Conservation (phyloP, 2,797 vertebrate genomes). For the Somateria mollissima region DNA sequence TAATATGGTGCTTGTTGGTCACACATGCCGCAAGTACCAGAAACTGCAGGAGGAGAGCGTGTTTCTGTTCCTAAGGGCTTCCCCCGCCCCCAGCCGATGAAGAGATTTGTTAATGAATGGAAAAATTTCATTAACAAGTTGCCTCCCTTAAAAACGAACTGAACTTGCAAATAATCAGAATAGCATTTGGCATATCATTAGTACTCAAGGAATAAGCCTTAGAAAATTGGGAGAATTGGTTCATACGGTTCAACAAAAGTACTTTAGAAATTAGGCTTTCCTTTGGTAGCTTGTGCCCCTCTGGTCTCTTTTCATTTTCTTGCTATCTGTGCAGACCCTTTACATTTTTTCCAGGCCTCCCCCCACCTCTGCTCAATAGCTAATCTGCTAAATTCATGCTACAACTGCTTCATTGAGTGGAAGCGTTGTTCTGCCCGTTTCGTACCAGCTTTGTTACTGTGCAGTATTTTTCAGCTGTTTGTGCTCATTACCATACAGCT, state of each 20-base stretch:
- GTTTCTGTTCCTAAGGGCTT: constrained; percentile 50
- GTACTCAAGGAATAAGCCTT: constrained; percentile 52
- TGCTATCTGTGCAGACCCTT: constrained; percentile 61
- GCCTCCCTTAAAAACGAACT: constrained; percentile 62
- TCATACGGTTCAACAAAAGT: constrained; percentile 73
- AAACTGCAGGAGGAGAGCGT: constrained; percentile 19
- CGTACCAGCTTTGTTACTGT: constrained; percentile 87
- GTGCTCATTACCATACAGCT: constrained; percentile 99
- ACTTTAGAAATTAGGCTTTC: constrained; percentile 72
- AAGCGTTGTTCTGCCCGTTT: constrained; percentile 87
- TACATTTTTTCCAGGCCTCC: constrained; percentile 65
- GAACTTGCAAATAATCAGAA: constrained; percentile 67
- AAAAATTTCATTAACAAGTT: constrained; percentile 70
- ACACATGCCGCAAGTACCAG: constrained; percentile 39
- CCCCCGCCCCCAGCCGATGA: neutral
- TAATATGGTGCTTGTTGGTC: constrained; percentile 48
- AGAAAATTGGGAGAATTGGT: constrained; percentile 66
- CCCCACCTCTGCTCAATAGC: constrained; percentile 83
- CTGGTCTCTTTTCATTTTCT: constrained; percentile 65
- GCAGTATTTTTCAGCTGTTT: constrained; percentile 89
- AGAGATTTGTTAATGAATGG: constrained; percentile 69
- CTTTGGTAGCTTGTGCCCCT: constrained; percentile 54
- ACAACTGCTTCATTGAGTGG: constrained; percentile 87
- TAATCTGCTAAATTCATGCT: constrained; percentile 93
- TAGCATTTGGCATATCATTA: constrained; percentile 59